Base-by-base conservation (phyloP, 2,888 invertebrate genomes). In the Steromphala cineraria region DNA sequence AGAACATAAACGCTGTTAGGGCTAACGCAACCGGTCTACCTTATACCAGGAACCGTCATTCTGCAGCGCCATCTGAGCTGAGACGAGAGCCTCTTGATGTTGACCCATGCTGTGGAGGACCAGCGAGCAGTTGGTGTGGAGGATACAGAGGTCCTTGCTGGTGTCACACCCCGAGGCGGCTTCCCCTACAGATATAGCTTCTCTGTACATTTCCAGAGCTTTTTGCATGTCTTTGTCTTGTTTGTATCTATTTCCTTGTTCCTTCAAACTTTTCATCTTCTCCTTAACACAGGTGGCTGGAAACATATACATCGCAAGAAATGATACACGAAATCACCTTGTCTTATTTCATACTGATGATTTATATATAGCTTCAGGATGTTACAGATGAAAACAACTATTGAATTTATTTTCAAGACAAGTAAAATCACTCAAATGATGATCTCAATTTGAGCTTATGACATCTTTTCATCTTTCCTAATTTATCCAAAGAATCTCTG, bases 91-190 rank as follows among this genome's bases (percentile, higher is more conserved):
- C 19, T 85, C 83, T 1, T 28, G 67, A 53, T 82, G 77, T 8
- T 82, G 78, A 1, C 79, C 76, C 56, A 84, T 55, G n/a, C 79
- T 80, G 67, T 24, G 78, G 53, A 81, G 81, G 1, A 86, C 87
- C 15, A 82, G 81, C 5, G 89, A 87, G 17, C 85, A 80, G 81
- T 89, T 89, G 79, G 85, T 89, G 62, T 87, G 85, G 67, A 89
- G 82, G 15, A 84, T 81, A 24, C 87, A 87, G 8, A 84, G 82
- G 62, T 89, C 87, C 53, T 85, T 83, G 31, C 81, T 82, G 15
- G 85, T 56, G 71, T 86, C 86, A 81, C 82, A 77, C 2, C 79
- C 75, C 21, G 80, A 56, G 2, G 82, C 82, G 13, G 77, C 77
- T 46, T 80, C 78, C 17, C 83, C 80, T 19, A 86, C 53, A 4